phyloP scores from a whole-genome alignment of 2,797 vertebrate genomes.

The Melanotaenia nigrans region DNA sequence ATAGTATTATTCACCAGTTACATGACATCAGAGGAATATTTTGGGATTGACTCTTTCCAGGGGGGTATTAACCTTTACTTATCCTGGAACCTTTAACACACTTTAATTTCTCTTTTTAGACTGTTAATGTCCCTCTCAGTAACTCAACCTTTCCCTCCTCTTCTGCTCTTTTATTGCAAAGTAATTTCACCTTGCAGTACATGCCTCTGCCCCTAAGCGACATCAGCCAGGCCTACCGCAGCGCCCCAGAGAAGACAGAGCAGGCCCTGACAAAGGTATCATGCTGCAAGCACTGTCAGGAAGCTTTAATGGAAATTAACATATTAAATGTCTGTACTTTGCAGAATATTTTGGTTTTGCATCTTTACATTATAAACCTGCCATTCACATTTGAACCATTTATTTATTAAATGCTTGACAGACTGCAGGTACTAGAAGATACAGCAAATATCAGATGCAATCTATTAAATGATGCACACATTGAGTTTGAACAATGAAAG shows the following conservation, averaged over 20 bases:
- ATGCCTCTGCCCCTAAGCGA: slow-evolving; percentile 93
- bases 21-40: slow-evolving; percentile 50
- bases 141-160: slow-evolving; percentile 32
- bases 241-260: slow-evolving; percentile 89
- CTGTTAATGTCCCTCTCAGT: slow-evolving; percentile 30
- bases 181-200: slow-evolving; percentile 93
- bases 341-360: background rate
- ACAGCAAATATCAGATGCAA: background rate
- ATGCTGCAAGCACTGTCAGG: background rate
- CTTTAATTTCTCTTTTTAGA: slow-evolving; percentile 41
- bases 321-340: background rate
- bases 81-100: slow-evolving; percentile 53
- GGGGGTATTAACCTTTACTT: slow-evolving; percentile 62
- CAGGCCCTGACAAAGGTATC: slow-evolving; percentile 89
- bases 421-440: background rate
- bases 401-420: slow-evolving; percentile 1
- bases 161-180: slow-evolving; percentile 61
- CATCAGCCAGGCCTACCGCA: slow-evolving; percentile 91
- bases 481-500: background rate
- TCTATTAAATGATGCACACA: background rate
- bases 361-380: background rate
- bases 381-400: background rate
- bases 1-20: slow-evolving; percentile 56
- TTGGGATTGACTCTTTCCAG: slow-evolving; percentile 53
- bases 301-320: background rate